These are phyloP conservation scores for Neogobius melanostomus DNA, from an alignment of 2,113 vertebrate genomes.

Conservation along the genomic window DNA sequence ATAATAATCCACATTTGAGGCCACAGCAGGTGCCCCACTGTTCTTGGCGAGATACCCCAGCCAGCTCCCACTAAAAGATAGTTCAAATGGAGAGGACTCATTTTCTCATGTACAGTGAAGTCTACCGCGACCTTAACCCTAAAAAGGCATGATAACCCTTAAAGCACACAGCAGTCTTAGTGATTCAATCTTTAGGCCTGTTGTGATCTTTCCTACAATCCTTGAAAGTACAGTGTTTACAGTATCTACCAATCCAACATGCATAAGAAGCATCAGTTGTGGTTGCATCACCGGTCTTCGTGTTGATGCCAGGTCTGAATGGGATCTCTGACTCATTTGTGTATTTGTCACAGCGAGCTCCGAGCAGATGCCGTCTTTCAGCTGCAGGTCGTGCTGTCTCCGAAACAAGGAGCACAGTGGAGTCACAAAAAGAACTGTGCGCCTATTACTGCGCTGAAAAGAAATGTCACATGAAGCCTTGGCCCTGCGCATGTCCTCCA, in stretches of 20 bases:
- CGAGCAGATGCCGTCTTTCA: conserved; percentile 55
- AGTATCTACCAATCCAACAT: background rate
- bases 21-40: too few relatives aligned
- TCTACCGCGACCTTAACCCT: too few relatives aligned
- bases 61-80: too few relatives aligned
- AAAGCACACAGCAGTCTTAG: background rate
- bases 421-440: conserved; percentile 27
- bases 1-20: too few relatives aligned
- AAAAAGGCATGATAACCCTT: too few relatives aligned
- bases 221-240: background rate
- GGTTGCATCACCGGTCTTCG: background rate
- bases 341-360: conserved; percentile 41
- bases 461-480: conserved; percentile 36
- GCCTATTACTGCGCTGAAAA: conserved; percentile 33
- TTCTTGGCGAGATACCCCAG: too few relatives aligned
- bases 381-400: conserved; percentile 16
- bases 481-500: conserved; percentile 40
- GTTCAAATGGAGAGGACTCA: too few relatives aligned
- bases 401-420: conserved; percentile 25
- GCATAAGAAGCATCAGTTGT: background rate
- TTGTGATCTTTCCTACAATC: background rate
- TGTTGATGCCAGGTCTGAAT: conserved; percentile 22
- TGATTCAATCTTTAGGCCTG: background rate
- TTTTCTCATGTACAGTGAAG: too few relatives aligned
- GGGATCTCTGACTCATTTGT: conserved; percentile 14